A percentile compares a stretch with the other conserved stretches of the same genome.
These are phyloP conservation scores for Misgurnus anguillicaudatus DNA, from an alignment of 2,113 vertebrate species.

Conservation along the genomic window DNA sequence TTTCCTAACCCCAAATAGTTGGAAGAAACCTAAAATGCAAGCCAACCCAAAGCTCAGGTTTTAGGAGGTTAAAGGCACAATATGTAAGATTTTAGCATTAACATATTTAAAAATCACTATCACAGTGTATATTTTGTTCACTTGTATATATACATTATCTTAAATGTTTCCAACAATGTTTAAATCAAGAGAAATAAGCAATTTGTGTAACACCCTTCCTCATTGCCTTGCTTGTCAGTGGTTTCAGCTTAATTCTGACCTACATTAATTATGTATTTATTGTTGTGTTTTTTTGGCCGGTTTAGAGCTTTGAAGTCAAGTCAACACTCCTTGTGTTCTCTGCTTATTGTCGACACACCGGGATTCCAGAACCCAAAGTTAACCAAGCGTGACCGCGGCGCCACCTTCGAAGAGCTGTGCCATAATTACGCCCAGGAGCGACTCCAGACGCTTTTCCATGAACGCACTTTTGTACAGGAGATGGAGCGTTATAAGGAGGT, in stretches of 20 bases:
- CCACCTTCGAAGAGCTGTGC: conserved; percentile 96
- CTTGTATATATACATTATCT: no score
- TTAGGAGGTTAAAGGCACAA: no score
- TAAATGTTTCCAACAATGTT: no score
- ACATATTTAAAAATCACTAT: no score
- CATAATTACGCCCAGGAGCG: conserved; percentile 97
- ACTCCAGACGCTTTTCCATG: conserved; percentile 92
- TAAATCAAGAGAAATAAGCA: no score
- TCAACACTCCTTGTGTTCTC: conserved; percentile 91
- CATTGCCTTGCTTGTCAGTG: background rate
- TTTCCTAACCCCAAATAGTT: no score
- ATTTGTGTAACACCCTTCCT: no score
- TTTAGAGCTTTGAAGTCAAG: conserved; percentile 92
- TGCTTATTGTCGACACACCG: conserved; percentile 94
- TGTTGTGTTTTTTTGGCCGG: background rate
- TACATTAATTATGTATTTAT: conserved; percentile 7
- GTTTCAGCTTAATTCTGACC: background rate
- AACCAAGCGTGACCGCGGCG: conserved; percentile 80
- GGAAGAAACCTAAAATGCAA: no score
- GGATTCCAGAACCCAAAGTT: conserved; percentile 92
- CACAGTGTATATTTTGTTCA: no score
- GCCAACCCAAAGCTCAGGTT: no score
- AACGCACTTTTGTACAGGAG: conserved; percentile 88
- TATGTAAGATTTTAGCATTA: no score
- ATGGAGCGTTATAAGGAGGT: conserved; percentile 97